Conservation (phyloP, 2,113 vertebrate genomes). For the Uropsilus gracilis region DNA sequence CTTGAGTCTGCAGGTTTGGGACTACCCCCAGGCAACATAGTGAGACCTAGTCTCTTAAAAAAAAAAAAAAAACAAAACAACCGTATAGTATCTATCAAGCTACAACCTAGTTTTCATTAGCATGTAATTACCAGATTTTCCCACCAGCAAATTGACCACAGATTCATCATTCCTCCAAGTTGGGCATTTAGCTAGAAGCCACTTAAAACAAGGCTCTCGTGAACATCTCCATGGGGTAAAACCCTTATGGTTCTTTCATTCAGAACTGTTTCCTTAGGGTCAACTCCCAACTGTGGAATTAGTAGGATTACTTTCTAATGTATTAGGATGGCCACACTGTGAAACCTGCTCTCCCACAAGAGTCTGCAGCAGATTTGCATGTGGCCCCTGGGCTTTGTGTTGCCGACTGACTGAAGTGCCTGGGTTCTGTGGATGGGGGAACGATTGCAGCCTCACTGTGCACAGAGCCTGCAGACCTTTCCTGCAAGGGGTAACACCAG, state of each 20-base stretch:
- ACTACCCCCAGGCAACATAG: too few species aligned
- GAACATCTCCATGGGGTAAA: not conserved
- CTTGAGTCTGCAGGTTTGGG: too few species aligned
- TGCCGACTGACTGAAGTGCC: too few species aligned
- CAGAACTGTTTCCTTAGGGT: not conserved
- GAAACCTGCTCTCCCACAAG: not conserved
- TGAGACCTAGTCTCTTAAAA: too few species aligned
- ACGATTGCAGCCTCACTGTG: not conserved
- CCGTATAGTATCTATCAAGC: too few species aligned
- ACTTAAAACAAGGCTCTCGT: not conserved
- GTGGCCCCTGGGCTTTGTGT: not conserved
- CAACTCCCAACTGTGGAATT: not conserved
- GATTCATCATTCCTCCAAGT: not conserved
- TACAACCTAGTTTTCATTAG: not conserved
- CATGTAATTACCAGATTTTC: not conserved
- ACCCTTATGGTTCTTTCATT: not conserved
- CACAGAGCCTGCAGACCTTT: not conserved
- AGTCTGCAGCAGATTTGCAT: not conserved
- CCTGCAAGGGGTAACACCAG: not conserved
- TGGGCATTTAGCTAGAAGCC: not conserved
- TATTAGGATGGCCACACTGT: not conserved
- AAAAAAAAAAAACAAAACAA: too few species aligned
- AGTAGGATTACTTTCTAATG: not conserved
- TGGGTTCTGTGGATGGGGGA: not conserved
- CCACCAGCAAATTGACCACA: not conserved